Evolutionary conservation across 2,113 vertebrate species (phyloP), one percentile per base, ranked within the genome.

Genomic region (Oplegnathus fasciatus): DNA sequence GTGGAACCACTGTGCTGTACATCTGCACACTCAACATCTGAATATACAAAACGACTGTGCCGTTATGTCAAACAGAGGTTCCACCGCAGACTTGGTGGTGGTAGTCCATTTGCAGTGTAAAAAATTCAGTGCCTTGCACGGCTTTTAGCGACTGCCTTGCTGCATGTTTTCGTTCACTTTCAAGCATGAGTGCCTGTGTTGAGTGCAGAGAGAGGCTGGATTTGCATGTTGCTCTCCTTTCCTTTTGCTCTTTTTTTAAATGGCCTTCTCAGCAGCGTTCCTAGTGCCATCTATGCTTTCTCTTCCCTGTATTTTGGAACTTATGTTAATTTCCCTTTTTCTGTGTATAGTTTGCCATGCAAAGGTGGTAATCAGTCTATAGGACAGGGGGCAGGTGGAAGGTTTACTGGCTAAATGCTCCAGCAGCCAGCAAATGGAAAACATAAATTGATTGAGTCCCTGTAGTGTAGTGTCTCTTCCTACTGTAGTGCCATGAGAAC

Each of bases 101-200:
- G 32, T 54, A 32, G 66, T 80, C 58, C 73, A 44, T 85, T 85
- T 90, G 67, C 67, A 1, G 30, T 26, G 37, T 91, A 66, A 92
- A 90, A 87, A 65, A 92, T 89, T 82, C 64, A 85, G 73, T 8
- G 22, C 40, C 50, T 40, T 20, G 32, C 70, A n/a, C 18, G 17
- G 54, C 66, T 87, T 85, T 89, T 65, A 75, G 79, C 1, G 17
- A 13, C 61, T 15, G 67, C 32, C 40, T 18, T 3, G 11, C 69
- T 83, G 64, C 15, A 24, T 67, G 58, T 55, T 65, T 75, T 57
- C 6, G 1, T 64, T 62, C 57, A 61, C 44, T 73, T 60, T 76
- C 26, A 32, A 54, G 2, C 58, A 37, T 2, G 22, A 71, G 61
- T 54, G 57, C 46, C 44, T 9, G 20, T 15, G 46, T 62, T n/a